Percentiles rank a stretch among this genome's conserved stretches.
Evolutionary conservation across 2,888 invertebrate species (phyloP).

Genomic region (Zele albiditarsus): DNA sequence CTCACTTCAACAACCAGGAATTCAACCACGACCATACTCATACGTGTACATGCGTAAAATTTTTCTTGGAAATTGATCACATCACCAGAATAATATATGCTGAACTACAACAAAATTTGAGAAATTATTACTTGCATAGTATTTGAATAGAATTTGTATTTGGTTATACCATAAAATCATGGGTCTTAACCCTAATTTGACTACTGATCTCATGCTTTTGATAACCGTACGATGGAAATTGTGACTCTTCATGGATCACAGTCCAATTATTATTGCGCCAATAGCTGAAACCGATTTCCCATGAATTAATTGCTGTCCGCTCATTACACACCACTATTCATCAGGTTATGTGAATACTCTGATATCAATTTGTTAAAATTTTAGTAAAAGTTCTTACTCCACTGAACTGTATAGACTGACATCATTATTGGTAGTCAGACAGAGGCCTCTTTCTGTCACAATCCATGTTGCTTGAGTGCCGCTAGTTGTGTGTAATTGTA

Average conservation of each 20-base stretch:
- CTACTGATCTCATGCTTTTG: conserved; percentile 10
- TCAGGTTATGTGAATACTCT: not conserved
- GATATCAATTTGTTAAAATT: not conserved
- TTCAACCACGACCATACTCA: conserved; percentile 10
- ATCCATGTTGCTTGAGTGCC: conserved; percentile 42
- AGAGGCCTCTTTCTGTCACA: conserved; percentile 59
- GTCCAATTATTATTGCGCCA: conserved; percentile 57
- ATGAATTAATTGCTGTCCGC: not conserved
- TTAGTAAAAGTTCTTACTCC: conserved; percentile 49
- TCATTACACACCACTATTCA: no score
- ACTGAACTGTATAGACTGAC: conserved; percentile 49
- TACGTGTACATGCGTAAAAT: not conserved
- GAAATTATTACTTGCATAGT: not conserved
- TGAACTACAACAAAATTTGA: not conserved
- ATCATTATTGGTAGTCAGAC: conserved; percentile 47
- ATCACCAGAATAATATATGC: not conserved
- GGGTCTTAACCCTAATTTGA: not conserved
- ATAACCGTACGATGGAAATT: conserved; percentile 26
- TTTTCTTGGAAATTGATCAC: conserved; percentile 10
- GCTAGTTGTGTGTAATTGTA: conserved; percentile 17
- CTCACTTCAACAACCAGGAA: conserved; percentile 37
- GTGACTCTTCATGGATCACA: conserved; percentile 22
- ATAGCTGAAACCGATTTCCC: conserved; percentile 47
- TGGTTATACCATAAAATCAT: conserved; percentile 12
- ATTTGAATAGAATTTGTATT: not conserved